Conservation (phyloP, 2,113 vertebrate genomes). For the Tursiops truncatus region DNA sequence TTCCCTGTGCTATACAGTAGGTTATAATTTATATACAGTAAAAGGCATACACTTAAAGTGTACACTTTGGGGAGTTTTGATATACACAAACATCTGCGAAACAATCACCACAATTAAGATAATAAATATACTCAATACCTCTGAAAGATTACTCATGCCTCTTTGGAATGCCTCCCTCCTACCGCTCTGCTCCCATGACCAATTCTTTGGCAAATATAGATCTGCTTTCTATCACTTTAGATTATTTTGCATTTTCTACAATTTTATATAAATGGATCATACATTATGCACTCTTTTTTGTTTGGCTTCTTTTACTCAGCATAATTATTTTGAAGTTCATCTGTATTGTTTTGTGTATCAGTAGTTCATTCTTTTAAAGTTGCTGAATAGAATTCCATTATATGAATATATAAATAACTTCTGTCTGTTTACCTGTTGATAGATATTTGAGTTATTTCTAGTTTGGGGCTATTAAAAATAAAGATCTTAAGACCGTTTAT, state of each 20-base stretch:
- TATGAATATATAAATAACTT: background rate
- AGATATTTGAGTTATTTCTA: background rate
- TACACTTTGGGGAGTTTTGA: background rate
- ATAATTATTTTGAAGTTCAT: conserved; percentile 1
- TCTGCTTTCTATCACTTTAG: background rate
- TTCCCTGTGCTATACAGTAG: too few relatives aligned
- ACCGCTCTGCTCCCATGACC: background rate
- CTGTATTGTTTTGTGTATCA: background rate
- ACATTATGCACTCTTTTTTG: background rate
- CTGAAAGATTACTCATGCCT: background rate
- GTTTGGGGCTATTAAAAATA: background rate
- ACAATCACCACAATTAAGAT: background rate
- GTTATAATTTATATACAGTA: background rate
- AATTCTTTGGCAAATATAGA: background rate
- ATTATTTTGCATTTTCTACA: background rate
- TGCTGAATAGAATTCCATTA: background rate
- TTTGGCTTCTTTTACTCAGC: background rate
- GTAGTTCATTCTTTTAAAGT: background rate
- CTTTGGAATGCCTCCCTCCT: background rate
- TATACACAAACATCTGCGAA: background rate
- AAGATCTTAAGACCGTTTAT: background rate
- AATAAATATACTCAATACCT: background rate
- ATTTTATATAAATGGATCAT: background rate
- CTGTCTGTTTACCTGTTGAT: background rate
- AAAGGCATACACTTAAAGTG: background rate